phyloP scores from a whole-genome alignment of 2,888 invertebrate genomes.

The Caenorhabditis japonica region DNA sequence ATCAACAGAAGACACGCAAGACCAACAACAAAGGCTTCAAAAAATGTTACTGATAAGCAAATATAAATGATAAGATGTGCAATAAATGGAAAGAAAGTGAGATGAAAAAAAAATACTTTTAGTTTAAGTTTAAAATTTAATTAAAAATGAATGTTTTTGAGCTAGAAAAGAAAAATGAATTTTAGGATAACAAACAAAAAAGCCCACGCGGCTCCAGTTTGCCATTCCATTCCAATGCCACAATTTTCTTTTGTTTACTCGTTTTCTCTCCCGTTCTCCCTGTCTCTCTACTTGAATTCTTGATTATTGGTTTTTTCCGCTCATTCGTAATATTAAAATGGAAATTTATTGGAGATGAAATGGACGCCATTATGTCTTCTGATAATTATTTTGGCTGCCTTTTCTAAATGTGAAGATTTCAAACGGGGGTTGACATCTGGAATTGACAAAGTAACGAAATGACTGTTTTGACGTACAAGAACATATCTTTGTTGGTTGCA shows the following conservation, averaged over 20 bases:
- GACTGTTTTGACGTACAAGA: background rate
- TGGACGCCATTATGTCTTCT: background rate
- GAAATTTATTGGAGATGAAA: slow-evolving; percentile 27
- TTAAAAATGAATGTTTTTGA: too few relatives aligned
- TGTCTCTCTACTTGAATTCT: slow-evolving; percentile 11
- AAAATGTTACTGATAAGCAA: too few relatives aligned
- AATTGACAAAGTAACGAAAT: background rate
- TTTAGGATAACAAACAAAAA: too few relatives aligned
- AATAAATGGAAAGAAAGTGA: too few relatives aligned
- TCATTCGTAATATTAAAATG: slow-evolving; percentile 13
- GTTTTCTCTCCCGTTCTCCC: slow-evolving; percentile 9
- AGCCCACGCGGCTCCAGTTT: too few relatives aligned
- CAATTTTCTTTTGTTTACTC: background rate
- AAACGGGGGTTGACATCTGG: background rate
- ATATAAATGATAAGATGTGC: too few relatives aligned
- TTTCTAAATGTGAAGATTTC: background rate
- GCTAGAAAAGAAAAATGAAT: too few relatives aligned
- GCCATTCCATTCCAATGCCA: background rate
- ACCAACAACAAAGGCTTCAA: too few relatives aligned
- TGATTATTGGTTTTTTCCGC: slow-evolving; percentile 17
- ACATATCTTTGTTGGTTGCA: slow-evolving; percentile 3
- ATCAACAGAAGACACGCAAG: background rate
- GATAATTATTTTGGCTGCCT: too few relatives aligned
- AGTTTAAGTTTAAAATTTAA: too few relatives aligned
- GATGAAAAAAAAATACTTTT: too few relatives aligned